These are phyloP conservation scores for Coptotermes formosanus DNA, from an alignment of 1,140 invertebrate genomes.

Conservation along the genomic window DNA sequence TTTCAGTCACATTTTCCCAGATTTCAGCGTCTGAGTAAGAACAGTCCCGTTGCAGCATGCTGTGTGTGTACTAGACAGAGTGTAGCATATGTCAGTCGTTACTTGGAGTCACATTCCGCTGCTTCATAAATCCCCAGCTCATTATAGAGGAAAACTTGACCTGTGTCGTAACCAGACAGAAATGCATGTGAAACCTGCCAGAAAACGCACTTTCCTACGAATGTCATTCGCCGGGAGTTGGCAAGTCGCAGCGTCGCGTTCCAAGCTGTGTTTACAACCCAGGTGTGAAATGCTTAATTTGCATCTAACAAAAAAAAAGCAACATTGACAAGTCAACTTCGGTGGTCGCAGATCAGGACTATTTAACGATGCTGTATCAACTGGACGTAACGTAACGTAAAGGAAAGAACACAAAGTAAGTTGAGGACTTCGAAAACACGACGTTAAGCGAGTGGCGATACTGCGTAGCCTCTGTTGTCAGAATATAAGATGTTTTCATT, in stretches of 20 bases:
- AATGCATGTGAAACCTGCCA: slow-evolving; percentile 18
- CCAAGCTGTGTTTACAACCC: neutral
- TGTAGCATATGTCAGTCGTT: slow-evolving; percentile 6
- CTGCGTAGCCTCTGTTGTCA: too few relatives aligned
- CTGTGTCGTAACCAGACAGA: neutral
- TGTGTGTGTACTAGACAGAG: neutral
- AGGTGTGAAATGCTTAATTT: neutral
- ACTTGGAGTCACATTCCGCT: neutral
- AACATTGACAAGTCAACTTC: too few relatives aligned
- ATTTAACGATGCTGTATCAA: too few relatives aligned
- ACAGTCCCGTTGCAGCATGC: neutral
- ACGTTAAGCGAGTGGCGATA: too few relatives aligned
- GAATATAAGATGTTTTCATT: too few relatives aligned
- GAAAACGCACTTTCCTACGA: slow-evolving; percentile 13
- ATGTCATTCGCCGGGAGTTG: neutral
- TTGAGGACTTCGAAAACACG: too few relatives aligned
- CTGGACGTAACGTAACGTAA: too few relatives aligned
- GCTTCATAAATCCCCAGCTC: slow-evolving; percentile 11
- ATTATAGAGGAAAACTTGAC: slow-evolving; percentile 13
- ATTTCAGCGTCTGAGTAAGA: too few relatives aligned
- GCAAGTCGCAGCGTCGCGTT: neutral
- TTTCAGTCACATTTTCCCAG: too few relatives aligned
- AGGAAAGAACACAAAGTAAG: too few relatives aligned
- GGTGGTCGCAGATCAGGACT: too few relatives aligned
- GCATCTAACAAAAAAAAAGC: neutral